Base-by-base conservation (phyloP, 2,797 vertebrate genomes). In the Rhinophrynus dorsalis region DNA sequence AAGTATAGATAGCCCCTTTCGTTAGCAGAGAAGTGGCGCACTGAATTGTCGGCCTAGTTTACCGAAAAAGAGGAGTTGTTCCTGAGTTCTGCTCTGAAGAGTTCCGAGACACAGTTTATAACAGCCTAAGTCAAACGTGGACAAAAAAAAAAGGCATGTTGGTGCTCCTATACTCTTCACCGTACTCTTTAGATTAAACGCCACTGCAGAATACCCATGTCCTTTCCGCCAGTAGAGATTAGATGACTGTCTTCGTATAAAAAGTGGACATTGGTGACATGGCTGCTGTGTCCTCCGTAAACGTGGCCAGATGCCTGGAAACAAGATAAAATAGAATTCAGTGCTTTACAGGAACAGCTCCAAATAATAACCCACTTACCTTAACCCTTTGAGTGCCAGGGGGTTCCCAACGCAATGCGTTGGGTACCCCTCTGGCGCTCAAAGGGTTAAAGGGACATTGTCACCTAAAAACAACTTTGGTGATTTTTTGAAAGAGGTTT, bases 141-240 rank as follows among this genome's bases (percentile, higher is more conserved):
- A 24, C 21, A 21, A 23, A 18, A 17, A 3, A 18, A 37, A 13
- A 67, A 67, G 67, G 42, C 54, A 38, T 40, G 21, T 48, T 2
- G 66, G 54, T 52, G 45, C 21, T 29, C 23, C 29, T 1, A 51
- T 20, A 6, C 15, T 12, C 13, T 8, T 20, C 2, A 6, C 15
- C 1, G 40, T 56, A 74, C 63, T 13, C 67, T 81, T 77, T 94
- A 99, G 68, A 97, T 84, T 74, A 97, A 89, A 77, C 94, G 90
- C 97, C 96, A 98, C 88, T 99, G 97, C 94, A 99, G 96, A 82
- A 98, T 91, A 72, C 97, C 98, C 67, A 94, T 97, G 79, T 99
- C 97, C 78, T 99, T 99, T 79, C 97, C 96, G 3, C 97, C 97
- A 0, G 95, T 97, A 60, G 97, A 98, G 86, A 99, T 90, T 82